Evolutionary conservation across 2,797 vertebrate genomes (phyloP).

Genomic region (Ispidina lecontei): DNA sequence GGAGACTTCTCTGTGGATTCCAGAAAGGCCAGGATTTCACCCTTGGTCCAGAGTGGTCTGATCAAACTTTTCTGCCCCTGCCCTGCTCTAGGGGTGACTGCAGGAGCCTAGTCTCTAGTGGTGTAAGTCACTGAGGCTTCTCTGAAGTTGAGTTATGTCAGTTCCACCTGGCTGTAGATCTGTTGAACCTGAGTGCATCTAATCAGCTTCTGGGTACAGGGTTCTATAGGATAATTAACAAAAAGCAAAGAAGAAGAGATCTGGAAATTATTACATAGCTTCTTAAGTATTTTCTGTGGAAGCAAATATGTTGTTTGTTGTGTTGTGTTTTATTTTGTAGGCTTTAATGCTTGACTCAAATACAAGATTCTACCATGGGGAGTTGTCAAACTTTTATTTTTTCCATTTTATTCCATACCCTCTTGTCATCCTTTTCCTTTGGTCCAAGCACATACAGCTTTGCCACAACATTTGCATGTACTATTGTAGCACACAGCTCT

Average conservation of each 20-base stretch:
- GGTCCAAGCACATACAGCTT: neutral
- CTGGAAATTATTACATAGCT: neutral
- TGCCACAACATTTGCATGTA: neutral
- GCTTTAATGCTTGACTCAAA: neutral
- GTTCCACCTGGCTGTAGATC: neutral
- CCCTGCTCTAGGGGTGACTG: neutral
- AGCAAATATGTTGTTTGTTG: neutral
- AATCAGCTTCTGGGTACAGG: neutral
- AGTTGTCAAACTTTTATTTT: neutral
- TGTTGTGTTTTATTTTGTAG: neutral
- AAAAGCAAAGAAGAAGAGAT: neutral
- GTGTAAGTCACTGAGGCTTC: neutral
- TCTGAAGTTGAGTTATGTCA: neutral
- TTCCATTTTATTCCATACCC: neutral
- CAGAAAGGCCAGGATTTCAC: neutral
- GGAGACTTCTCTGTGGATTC: neutral
- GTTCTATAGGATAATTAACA: neutral
- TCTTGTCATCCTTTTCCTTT: neutral
- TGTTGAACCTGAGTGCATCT: neutral
- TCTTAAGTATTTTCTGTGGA: neutral
- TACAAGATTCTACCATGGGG: neutral
- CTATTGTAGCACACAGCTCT: constrained; percentile 16
- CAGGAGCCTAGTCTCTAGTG: neutral
- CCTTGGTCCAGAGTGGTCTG: neutral
- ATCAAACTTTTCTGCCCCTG: neutral